Base-by-base conservation (phyloP, 2,888 invertebrate genomes). In the Dichetophora obliterata region DNA sequence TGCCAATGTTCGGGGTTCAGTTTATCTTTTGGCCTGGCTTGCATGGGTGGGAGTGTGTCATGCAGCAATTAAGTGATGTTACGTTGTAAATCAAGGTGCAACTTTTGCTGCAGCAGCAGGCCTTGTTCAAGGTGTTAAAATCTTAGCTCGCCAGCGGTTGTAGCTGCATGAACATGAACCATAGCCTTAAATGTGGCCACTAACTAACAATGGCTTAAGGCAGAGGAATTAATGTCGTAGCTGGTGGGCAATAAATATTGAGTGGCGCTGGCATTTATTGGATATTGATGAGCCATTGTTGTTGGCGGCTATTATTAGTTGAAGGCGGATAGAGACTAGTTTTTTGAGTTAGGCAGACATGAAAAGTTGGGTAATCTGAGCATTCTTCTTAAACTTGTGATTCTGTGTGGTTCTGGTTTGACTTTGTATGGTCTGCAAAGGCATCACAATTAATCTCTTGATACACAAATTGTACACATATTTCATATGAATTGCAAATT, bases 71-170 rank as follows among this genome's bases (percentile, higher is more conserved):
- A 52, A n/a, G n/a, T n/a, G n/a, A n/a, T 37, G 57, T 59, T 71
- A 59, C 34, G 54, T 57, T 54, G 69, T 75, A 75, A 75, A 75
- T 75, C 68, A 75, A 75, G 75, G 59, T 75, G 75, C 75, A 75
- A 75, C 75, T 43, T 69, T 34, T 19, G 19, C 54, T 57, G 31
- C 57, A 63, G n/a, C n/a, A 24, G 11, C 50, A 37, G 27, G 14
- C 16, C 48, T 19, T 48, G 16, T 22, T 48, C 68, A 16, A 68
- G 68, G 75, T 75, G 75, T 57, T 66, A 66, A 75, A 66, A 31
- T 66, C 66, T 34, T 14, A 22, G 43, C 37, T 22, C 37, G 22
- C 6, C 11, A 19, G 66, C 22, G 31, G 59, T 9, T 59, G 54
- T n/a, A n/a, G 24, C 37, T 24, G n/a, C 50, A 48, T 24, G 50